Base-by-base conservation (phyloP, 2,888 invertebrate species). In the Lasioglossum morio region DNA sequence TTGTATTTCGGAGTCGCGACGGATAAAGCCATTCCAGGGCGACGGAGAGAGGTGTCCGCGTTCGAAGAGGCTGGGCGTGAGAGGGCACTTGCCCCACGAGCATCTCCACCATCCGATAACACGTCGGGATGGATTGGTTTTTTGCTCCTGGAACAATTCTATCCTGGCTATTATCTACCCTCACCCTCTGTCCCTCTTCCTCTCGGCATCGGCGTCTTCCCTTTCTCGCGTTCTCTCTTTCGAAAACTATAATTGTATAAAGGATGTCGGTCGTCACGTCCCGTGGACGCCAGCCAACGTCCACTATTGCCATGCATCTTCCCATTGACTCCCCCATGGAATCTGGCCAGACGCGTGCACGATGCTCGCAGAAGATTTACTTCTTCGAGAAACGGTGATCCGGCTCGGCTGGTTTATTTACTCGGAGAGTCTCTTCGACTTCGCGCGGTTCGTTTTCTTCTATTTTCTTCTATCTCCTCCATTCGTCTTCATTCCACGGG, bases 241-340 rank as follows among this genome's bases (percentile, higher is more conserved):
- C 46, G 16, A 94, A 94, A 94, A 94, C 89, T 91, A 91, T 94
- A 94, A 94, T 94, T 94, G 94, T 91, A 91, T 94, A 91, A 94
- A 93, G 92, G 92, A 93, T 92, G 92, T 91, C 88, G 87, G 85
- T 79, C 84, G 63, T 86, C 81, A 60, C 74, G 88, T 80, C 86
- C 69, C 69, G 70, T 88, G 81, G 88, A 91, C 14, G 60, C 70
- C 72, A 34, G 87, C 90, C 91, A 91, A 88, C 78, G 70, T 63
- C 63, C 30, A 48, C n/a, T 48, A 91, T 91, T 82, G 84, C 85
- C 91, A 86, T 88, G 82, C 81, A 82, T 90, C 85, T 87, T 70
- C 10, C 74, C 82, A 84, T 89, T 81, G 88, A 86, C 88, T 85
- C 60, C 34, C 82, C 72, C 53, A 72, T 69, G 77, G 77, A 87